Conservation (phyloP, 2,113 vertebrate species). For the Budorcas taxicolor region DNA sequence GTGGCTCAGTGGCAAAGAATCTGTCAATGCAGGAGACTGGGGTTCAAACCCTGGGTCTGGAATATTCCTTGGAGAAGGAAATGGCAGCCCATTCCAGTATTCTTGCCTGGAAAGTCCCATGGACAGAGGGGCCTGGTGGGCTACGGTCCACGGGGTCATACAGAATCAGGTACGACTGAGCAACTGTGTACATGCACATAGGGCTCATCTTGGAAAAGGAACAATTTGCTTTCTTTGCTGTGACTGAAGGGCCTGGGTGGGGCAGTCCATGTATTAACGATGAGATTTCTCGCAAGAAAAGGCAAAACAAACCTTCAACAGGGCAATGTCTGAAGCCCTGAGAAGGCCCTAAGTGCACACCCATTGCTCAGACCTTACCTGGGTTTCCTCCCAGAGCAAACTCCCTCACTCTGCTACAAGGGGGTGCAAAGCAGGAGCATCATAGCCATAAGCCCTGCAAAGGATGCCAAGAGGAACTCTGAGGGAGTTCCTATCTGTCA, state of each 20-base stretch:
- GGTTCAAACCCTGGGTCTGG: neutral
- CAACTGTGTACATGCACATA: neutral
- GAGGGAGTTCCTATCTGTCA: neutral
- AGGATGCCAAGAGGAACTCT: neutral
- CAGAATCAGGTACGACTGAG: neutral
- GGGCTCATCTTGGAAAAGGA: neutral
- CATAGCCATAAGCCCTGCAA: neutral
- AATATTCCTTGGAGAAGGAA: neutral
- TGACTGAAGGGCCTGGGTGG: neutral
- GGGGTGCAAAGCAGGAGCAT: neutral
- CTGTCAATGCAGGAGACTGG: neutral
- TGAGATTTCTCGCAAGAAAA: neutral
- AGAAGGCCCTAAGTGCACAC: neutral
- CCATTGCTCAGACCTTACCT: neutral
- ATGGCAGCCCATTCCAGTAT: neutral
- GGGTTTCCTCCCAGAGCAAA: slow-evolving; percentile 4
- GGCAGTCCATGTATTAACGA: neutral
- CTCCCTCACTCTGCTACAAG: neutral
- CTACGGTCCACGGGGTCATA: neutral
- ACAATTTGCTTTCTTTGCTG: neutral
- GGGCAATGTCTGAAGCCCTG: neutral
- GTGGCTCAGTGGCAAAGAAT: neutral
- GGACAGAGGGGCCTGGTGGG: neutral
- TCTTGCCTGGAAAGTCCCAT: neutral
- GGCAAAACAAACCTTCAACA: neutral